A percentile compares a stretch with the other conserved stretches of the same genome.
Conservation (phyloP, 2,888 invertebrate genomes). For the Eupithecia subfuscata region DNA sequence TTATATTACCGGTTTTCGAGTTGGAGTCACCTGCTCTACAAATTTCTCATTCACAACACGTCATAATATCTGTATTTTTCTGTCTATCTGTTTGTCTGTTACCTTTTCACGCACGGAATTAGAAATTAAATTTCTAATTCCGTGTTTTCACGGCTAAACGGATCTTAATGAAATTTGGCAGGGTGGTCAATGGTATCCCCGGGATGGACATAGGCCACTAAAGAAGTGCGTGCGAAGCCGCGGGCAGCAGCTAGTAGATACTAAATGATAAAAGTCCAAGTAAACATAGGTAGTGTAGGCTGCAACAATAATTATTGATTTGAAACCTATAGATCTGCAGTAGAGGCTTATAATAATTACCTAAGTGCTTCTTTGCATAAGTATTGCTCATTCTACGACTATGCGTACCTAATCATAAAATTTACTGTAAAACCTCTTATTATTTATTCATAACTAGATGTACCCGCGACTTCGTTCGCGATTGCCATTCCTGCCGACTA, state of each 20-base stretch:
- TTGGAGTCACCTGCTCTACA: not conserved
- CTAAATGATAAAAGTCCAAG: not conserved
- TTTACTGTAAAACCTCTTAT: slow-evolving; percentile 24
- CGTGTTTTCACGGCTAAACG: too few species aligned
- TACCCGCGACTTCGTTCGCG: too few species aligned
- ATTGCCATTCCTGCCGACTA: too few species aligned
- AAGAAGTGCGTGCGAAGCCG: too few species aligned
- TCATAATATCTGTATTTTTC: too few species aligned
- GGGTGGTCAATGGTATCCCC: too few species aligned
- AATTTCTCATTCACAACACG: not conserved
- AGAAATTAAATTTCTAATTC: too few species aligned
- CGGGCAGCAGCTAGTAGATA: not conserved
- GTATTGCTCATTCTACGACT: slow-evolving; percentile 20
- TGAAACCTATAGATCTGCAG: not conserved
- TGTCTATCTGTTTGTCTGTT: too few species aligned
- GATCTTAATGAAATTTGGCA: too few species aligned
- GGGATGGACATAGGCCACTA: too few species aligned
- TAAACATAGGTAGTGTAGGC: not conserved
- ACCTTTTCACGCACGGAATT: too few species aligned
- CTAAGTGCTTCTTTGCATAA: not conserved
- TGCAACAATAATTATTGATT: not conserved
- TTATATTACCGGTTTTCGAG: not conserved
- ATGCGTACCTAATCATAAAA: slow-evolving; percentile 10
- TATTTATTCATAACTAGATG: slow-evolving; percentile 15
- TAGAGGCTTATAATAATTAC: not conserved